A percentile compares a stretch with the other conserved stretches of the same genome.
Conservation (phyloP, 2,113 vertebrate species). For the Oryzias celebensis region DNA sequence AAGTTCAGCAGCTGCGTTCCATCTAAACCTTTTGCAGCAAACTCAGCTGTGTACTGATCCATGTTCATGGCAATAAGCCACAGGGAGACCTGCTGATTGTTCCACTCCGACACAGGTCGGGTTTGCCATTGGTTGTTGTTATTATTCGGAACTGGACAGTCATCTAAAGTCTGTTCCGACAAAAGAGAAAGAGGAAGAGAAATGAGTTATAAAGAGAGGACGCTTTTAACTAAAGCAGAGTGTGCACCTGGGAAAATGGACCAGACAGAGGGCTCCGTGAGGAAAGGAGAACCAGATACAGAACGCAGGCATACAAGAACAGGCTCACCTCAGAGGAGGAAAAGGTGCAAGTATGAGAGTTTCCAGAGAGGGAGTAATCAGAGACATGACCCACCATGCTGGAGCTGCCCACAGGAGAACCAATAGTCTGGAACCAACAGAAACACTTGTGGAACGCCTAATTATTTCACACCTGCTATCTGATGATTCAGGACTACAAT, state of each 20-base stretch:
- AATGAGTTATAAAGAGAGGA: not conserved
- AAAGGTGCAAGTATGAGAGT: constrained; percentile 86
- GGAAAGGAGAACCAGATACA: not conserved
- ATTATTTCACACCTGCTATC: not conserved
- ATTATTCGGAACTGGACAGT: constrained; percentile 73
- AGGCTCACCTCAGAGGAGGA: constrained; percentile 89
- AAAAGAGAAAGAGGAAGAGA: not conserved
- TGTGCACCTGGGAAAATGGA: not conserved
- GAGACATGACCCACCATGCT: constrained; percentile 84
- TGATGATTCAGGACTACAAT: not conserved
- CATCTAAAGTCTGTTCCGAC: constrained; percentile 79
- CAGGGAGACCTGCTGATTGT: constrained; percentile 84
- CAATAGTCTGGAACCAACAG: constrained; percentile 79
- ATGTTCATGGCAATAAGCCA: constrained; percentile 84
- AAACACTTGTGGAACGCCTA: constrained; percentile 38
- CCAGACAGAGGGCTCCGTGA: not conserved
- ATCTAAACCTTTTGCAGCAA: constrained; percentile 79
- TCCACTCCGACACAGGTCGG: constrained; percentile 83
- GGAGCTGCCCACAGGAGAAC: constrained; percentile 82
- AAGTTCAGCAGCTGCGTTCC: constrained; percentile 82
- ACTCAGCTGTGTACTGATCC: constrained; percentile 81
- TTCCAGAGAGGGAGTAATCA: constrained; percentile 84
- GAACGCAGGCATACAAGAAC: constrained; percentile 7
- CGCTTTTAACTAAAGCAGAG: not conserved
- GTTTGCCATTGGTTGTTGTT: constrained; percentile 85